phyloP scores from a whole-genome alignment of 2,797 vertebrate species.

The Caiman crocodilus region DNA sequence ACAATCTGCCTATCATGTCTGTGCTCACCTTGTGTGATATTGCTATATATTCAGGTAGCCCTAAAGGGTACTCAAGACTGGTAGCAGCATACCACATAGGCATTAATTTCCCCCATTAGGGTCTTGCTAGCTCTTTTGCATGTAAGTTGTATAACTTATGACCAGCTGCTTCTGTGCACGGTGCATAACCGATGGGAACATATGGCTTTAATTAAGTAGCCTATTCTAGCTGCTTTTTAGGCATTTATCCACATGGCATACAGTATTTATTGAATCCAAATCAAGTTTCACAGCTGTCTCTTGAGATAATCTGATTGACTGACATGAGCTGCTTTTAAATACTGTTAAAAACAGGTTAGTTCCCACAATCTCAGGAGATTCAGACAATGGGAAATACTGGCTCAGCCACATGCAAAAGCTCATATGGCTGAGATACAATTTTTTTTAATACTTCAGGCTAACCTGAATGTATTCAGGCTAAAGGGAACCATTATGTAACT shows the following conservation, averaged over 20 bases:
- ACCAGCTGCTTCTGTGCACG: conserved; percentile 73
- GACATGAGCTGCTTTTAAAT: conserved; percentile 75
- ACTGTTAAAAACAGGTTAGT: conserved; percentile 61
- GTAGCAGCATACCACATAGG: conserved; percentile 50
- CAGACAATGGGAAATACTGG: conserved; percentile 31
- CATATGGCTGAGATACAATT: background rate
- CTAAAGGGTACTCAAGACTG: background rate
- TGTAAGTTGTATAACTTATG: conserved; percentile 73
- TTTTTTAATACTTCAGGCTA: background rate
- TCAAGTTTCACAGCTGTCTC: conserved; percentile 81
- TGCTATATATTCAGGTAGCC: conserved; percentile 4
- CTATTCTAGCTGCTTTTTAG: conserved; percentile 80
- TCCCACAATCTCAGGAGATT: conserved; percentile 58
- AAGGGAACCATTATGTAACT: conserved; percentile 28
- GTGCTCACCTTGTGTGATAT: background rate
- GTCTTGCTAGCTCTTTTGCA: conserved; percentile 66
- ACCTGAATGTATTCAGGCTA: background rate
- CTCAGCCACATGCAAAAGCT: conserved; percentile 21
- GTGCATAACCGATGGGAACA: conserved; percentile 75
- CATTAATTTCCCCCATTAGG: conserved; percentile 53
- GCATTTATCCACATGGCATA: conserved; percentile 80
- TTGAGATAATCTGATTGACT: conserved; percentile 76
- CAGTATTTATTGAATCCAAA: conserved; percentile 78
- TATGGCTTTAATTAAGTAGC: conserved; percentile 83
- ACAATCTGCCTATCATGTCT: background rate